phyloP scores from a whole-genome alignment of 2,113 vertebrate species.

The Turnix velox region DNA sequence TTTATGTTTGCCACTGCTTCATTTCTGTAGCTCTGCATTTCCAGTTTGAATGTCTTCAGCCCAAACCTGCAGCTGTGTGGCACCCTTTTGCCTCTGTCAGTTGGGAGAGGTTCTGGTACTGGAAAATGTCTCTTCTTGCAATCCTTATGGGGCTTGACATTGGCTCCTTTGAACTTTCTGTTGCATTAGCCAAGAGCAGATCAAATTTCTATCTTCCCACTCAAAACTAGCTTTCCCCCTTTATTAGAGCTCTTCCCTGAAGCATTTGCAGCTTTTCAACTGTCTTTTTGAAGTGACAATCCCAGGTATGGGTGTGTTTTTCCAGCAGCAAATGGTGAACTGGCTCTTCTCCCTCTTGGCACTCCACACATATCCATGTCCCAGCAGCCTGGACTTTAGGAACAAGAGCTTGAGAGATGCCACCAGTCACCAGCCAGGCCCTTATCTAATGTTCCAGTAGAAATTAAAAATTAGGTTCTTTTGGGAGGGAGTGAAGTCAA shows the following conservation, averaged over 20 bases:
- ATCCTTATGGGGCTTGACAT: fast-evolving
- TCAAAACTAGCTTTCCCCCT: neutral
- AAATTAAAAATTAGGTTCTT: neutral
- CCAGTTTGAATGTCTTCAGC: neutral
- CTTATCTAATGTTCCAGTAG: neutral
- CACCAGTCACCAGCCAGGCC: neutral
- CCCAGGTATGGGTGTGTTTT: neutral
- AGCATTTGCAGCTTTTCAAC: neutral
- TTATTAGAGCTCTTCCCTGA: neutral
- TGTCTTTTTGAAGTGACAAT: conserved; percentile 23
- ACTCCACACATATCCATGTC: neutral
- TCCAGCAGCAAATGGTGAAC: neutral
- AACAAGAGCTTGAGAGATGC: fast-evolving
- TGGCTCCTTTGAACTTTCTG: neutral
- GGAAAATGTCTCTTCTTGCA: neutral
- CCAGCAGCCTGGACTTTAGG: neutral
- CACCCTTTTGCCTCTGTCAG: neutral
- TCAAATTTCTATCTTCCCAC: conserved; percentile 4
- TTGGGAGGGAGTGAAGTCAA: neutral
- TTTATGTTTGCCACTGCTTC: fast-evolving
- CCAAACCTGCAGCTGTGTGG: neutral
- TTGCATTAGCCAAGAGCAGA: neutral
- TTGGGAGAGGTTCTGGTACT: neutral
- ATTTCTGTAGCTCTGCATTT: neutral
- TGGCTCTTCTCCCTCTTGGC: neutral